Evolutionary conservation across 30 jellyfish, hydroid and myxozoan species (phyloP).

Genomic region (Turritopsis dohrnii): DNA sequence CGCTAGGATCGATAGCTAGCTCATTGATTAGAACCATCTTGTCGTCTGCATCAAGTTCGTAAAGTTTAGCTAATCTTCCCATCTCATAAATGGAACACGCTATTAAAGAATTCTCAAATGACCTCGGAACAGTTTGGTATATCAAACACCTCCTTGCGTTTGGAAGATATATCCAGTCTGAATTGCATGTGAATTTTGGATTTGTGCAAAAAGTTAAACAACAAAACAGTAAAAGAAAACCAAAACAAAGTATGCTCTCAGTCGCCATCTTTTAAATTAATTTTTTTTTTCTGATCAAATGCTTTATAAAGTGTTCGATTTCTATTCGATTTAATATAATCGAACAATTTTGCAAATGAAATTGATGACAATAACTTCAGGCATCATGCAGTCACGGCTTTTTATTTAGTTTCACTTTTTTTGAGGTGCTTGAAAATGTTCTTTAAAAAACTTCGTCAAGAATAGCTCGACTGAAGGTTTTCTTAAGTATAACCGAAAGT

Average conservation of each 20-base stretch:
- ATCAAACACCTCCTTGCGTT: not conserved
- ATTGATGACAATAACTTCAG: too few relatives aligned
- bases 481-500: too few relatives aligned
- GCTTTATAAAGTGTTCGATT: not conserved
- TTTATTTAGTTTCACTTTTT: too few relatives aligned
- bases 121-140: not conserved
- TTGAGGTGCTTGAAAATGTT: too few relatives aligned
- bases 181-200: not conserved
- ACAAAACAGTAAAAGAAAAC: not conserved
- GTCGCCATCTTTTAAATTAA: not conserved
- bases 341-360: too few relatives aligned
- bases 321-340: not conserved
- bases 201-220: not conserved
- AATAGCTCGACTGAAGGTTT: too few relatives aligned
- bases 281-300: not conserved
- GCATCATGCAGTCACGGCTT: too few relatives aligned
- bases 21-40: not conserved
- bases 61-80: conserved; percentile 3
- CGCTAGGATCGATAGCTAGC: not conserved
- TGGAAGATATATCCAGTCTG: conserved; percentile 11
- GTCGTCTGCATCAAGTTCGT: not conserved
- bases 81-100: not conserved
- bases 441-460: too few relatives aligned
- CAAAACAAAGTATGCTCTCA: not conserved
- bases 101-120: not conserved